Conservation (phyloP, 1,140 invertebrate genomes). For the Micrasema longulum region DNA sequence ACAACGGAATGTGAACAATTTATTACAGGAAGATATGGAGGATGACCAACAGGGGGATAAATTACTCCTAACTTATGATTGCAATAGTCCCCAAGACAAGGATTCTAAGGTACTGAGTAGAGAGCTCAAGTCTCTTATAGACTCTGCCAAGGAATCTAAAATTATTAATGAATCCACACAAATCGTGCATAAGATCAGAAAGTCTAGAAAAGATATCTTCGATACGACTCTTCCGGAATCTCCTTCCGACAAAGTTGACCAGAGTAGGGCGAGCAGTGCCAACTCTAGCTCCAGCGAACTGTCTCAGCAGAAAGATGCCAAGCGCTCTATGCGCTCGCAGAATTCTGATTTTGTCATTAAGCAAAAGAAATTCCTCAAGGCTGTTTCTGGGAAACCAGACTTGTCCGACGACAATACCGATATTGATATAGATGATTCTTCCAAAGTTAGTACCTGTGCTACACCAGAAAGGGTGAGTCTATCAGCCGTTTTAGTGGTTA, state of each 20-base stretch:
- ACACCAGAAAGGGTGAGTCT: constrained; percentile 27
- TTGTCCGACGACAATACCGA: constrained; percentile 53
- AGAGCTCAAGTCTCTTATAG: constrained; percentile 64
- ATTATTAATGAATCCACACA: constrained; percentile 67
- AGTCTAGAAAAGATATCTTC: constrained; percentile 57
- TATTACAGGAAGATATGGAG: constrained; percentile 34
- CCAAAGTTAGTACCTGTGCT: neutral
- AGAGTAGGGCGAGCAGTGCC: constrained; percentile 58
- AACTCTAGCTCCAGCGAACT: constrained; percentile 62
- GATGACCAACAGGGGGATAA: too few relatives aligned
- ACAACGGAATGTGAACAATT: constrained; percentile 2
- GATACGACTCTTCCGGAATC: constrained; percentile 37
- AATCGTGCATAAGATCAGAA: constrained; percentile 63
- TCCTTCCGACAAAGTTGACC: constrained; percentile 5
- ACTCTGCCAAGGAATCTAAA: constrained; percentile 66
- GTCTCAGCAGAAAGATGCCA: constrained; percentile 58
- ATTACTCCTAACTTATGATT: constrained; percentile 2
- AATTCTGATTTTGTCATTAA: constrained; percentile 72
- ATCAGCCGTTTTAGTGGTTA: too few relatives aligned
- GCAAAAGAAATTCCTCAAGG: constrained; percentile 69
- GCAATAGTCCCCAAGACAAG: constrained; percentile 19
- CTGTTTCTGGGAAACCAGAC: constrained; percentile 58
- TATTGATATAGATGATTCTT: constrained; percentile 8
- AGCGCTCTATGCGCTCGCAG: constrained; percentile 68
- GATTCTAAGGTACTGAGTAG: constrained; percentile 55